phyloP scores from a whole-genome alignment of 1,140 invertebrate species.

The Phthorimaea operculella region DNA sequence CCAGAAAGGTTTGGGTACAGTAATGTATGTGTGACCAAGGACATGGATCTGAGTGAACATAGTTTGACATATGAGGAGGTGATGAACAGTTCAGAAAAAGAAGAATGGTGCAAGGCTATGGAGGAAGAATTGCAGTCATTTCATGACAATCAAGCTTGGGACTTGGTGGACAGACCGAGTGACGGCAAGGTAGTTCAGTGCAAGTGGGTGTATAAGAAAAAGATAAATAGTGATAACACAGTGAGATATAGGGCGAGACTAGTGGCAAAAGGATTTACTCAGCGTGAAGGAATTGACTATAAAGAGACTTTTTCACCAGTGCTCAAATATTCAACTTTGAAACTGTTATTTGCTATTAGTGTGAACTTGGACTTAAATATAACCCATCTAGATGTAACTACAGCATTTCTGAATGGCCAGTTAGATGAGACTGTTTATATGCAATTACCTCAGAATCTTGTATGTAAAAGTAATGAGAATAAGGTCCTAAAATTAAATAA shows the following conservation, averaged over 20 bases:
- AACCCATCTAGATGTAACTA: constrained; percentile 39
- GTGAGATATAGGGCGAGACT: constrained; percentile 10
- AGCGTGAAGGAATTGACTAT: constrained; percentile 8
- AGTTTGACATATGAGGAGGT: constrained; percentile 13
- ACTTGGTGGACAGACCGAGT: constrained; percentile 29
- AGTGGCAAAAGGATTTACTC: constrained; percentile 10
- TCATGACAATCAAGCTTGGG: constrained; percentile 32
- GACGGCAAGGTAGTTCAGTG: constrained; percentile 30
- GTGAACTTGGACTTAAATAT: constrained; percentile 27
- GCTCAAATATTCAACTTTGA: constrained; percentile 14
- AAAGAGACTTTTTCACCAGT: constrained; percentile 25
- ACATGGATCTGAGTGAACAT: constrained; percentile 4
- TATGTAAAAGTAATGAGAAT: constrained; percentile 2
- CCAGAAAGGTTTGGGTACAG: constrained; percentile 6
- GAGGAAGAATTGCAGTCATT: constrained; percentile 23
- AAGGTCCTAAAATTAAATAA: constrained; percentile 11
- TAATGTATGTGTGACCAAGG: neutral
- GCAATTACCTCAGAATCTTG: constrained; percentile 21
- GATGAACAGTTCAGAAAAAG: constrained; percentile 18
- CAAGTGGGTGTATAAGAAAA: constrained; percentile 39
- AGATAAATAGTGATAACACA: constrained; percentile 17
- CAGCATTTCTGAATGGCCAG: constrained; percentile 45
- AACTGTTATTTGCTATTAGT: constrained; percentile 24
- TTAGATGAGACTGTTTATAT: constrained; percentile 43
- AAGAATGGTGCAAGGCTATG: constrained; percentile 25